phyloP scores from a whole-genome alignment of 1,140 invertebrate species.

The Idris sp. region DNA sequence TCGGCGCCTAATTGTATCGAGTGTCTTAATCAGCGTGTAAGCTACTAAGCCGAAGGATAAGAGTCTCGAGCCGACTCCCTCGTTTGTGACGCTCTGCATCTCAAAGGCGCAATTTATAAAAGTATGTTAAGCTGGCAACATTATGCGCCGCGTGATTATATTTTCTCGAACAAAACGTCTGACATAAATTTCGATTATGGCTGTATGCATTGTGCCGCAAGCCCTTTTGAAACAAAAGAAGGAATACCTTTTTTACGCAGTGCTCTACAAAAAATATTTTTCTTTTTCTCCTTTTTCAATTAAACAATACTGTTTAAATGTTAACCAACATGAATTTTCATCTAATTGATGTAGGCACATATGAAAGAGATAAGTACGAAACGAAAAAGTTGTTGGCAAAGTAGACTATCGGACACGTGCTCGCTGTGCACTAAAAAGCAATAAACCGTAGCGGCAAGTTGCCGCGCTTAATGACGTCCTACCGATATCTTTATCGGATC shows the following conservation, averaged over 20 bases:
- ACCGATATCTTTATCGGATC: conserved; percentile 71
- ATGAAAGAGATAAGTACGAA: conserved; percentile 27
- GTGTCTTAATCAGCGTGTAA: conserved; percentile 78
- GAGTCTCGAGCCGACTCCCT: conserved; percentile 50
- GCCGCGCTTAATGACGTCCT: conserved; percentile 66
- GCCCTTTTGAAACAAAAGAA: conserved; percentile 51
- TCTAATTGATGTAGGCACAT: conserved; percentile 33
- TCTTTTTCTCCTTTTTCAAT: neutral
- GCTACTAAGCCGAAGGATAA: conserved; percentile 72
- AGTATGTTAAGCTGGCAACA: conserved; percentile 71
- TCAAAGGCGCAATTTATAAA: conserved; percentile 77
- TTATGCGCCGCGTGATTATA: conserved; percentile 70
- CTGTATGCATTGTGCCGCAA: conserved; percentile 54
- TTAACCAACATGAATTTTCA: conserved; percentile 33
- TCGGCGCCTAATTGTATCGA: conserved; percentile 77
- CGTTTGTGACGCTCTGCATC: conserved; percentile 72
- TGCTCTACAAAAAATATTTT: too few relatives aligned
- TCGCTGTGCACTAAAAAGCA: conserved; percentile 71
- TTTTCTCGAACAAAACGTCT: conserved; percentile 58
- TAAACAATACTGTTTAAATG: conserved; percentile 26
- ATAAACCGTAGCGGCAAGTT: conserved; percentile 69
- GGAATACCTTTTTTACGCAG: conserved; percentile 1
- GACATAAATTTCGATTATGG: conserved; percentile 70
- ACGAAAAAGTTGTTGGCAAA: conserved; percentile 32
- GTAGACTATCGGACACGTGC: conserved; percentile 69